Conservation (phyloP, 2,888 invertebrate genomes). For the Carterocephalus palaemon region DNA sequence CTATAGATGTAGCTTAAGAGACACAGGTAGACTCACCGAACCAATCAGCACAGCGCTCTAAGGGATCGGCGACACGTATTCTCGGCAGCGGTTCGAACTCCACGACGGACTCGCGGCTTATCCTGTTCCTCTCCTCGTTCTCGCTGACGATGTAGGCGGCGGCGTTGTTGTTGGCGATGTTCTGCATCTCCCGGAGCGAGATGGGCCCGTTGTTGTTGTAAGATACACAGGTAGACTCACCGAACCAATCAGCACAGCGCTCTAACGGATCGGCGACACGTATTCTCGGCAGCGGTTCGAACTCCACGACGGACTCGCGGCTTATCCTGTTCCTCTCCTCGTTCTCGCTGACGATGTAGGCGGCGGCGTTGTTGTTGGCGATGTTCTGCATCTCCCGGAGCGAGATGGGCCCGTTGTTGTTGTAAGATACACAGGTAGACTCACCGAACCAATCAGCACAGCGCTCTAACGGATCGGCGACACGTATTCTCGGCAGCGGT, state of each 20-base stretch:
- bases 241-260: conserved; percentile 68
- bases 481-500: conserved; percentile 60
- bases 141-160: conserved; percentile 69
- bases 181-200: conserved; percentile 76
- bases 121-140: conserved; percentile 61
- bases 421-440: conserved; percentile 58
- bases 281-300: conserved; percentile 62
- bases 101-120: conserved; percentile 60
- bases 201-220: too few species aligned
- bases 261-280: conserved; percentile 60
- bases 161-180: conserved; percentile 76
- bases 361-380: conserved; percentile 72
- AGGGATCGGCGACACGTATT: conserved; percentile 55
- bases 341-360: conserved; percentile 69
- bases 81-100: conserved; percentile 66
- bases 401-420: conserved; percentile 78
- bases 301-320: conserved; percentile 61
- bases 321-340: conserved; percentile 61
- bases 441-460: conserved; percentile 72
- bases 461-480: conserved; percentile 60
- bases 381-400: conserved; percentile 78
- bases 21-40: conserved; percentile 68
- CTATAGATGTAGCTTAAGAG: too few species aligned
- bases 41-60: conserved; percentile 67
- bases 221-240: too few species aligned